Percentiles rank a stretch among this genome's conserved stretches.
phyloP scores from a whole-genome alignment of 2,113 vertebrate genomes.

The Hipposideros armiger region DNA sequence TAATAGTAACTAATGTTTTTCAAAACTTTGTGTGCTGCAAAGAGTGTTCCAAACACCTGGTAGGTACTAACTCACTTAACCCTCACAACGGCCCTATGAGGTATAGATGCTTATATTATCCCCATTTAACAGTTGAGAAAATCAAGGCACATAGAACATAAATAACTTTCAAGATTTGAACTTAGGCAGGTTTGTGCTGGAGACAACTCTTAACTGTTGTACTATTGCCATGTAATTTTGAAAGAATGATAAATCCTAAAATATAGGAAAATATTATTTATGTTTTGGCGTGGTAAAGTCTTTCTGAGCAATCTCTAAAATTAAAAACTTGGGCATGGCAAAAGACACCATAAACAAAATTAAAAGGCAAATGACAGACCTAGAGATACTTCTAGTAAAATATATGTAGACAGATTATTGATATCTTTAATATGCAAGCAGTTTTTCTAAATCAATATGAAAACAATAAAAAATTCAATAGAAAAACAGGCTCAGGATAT shows the following conservation, averaged over 20 bases:
- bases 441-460: background rate
- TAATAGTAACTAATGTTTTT: constrained; percentile 10
- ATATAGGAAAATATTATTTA: constrained; percentile 17
- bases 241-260: constrained; percentile 16
- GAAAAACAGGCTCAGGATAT: background rate
- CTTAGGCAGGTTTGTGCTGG: background rate
- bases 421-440: background rate
- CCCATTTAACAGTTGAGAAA: background rate
- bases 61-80: background rate
- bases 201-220: background rate
- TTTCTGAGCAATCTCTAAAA: constrained; percentile 1
- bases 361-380: constrained; percentile 3
- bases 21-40: background rate
- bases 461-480: background rate
- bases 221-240: background rate
- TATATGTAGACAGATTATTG: background rate
- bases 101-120: background rate
- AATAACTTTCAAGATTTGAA: constrained; percentile 20
- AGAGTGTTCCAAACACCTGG: background rate
- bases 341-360: constrained; percentile 27
- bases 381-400: background rate
- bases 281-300: background rate
- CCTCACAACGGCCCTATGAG: background rate
- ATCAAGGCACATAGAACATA: background rate
- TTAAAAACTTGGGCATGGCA: background rate